Evolutionary conservation across 2,113 vertebrate species (phyloP).

Genomic region (Ardeotis arabs): DNA sequence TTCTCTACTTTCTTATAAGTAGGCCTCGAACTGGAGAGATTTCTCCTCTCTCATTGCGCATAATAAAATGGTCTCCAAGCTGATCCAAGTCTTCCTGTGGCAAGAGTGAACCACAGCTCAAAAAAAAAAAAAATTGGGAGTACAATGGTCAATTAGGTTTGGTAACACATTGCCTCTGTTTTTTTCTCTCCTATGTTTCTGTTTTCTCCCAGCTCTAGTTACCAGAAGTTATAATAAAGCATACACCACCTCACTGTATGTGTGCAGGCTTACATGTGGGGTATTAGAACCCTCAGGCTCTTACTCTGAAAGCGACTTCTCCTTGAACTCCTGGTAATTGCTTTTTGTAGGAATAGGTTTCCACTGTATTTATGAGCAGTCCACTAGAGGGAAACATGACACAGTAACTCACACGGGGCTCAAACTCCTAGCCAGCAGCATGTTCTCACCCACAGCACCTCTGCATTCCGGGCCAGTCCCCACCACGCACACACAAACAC

Average conservation of each 20-base stretch:
- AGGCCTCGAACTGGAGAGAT: neutral
- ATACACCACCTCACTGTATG: accelerated
- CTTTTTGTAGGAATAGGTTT: neutral
- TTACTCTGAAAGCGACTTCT: neutral
- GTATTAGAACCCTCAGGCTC: neutral
- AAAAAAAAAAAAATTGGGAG: neutral
- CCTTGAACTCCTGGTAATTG: neutral
- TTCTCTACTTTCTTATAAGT: neutral
- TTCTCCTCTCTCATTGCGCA: neutral
- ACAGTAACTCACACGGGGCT: neutral
- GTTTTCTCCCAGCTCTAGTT: neutral
- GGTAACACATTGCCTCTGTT: neutral
- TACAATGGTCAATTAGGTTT: neutral
- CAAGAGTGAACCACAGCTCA: neutral
- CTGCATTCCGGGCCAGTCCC: neutral
- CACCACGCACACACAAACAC: neutral
- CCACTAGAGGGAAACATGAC: slow-evolving; percentile 22
- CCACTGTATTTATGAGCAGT: neutral
- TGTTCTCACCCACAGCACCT: neutral
- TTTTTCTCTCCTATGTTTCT: neutral
- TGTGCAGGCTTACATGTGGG: neutral
- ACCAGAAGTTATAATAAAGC: neutral
- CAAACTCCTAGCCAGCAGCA: neutral
- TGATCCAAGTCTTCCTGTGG: neutral
- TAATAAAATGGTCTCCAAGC: neutral